Base-by-base conservation (phyloP, 1,140 invertebrate genomes). In the Diachasmimorpha longicaudata region DNA sequence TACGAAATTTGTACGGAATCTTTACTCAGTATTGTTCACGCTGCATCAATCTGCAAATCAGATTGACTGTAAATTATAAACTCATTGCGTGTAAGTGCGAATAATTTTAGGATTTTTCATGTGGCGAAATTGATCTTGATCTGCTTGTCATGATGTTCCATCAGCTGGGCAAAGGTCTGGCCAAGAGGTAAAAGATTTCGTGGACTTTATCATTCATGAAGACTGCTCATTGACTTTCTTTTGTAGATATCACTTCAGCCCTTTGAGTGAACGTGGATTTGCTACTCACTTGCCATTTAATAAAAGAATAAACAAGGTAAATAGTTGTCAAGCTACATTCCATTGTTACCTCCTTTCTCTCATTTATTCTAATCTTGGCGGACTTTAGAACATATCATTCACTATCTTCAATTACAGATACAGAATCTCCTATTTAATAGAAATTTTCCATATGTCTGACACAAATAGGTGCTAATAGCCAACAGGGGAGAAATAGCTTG, bases 401-500 rank as follows among this genome's bases (percentile, higher is more conserved):
- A n/a, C n/a, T n/a, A n/a, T n/a, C n/a, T n/a, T n/a, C n/a, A n/a
- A n/a, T n/a, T n/a, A n/a, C n/a, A n/a, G n/a, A n/a, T n/a, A n/a
- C n/a, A n/a, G n/a, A n/a, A n/a, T n/a, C n/a, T n/a, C n/a, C n/a
- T n/a, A n/a, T n/a, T n/a, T n/a, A n/a, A n/a, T n/a, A n/a, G n/a
- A n/a, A n/a, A n/a, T n/a, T n/a, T n/a, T n/a, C n/a, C n/a, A n/a
- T n/a, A n/a, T n/a, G n/a, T n/a, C n/a, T n/a, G n/a, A n/a, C n/a
- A n/a, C 21, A 42, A 11, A 25, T 10, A 89, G 88, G 81, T 98
- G 25, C 85, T 99, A 9, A 97, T 99, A 80, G 97, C 98, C 14
- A 99, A 99, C 88, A 90, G 98, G 81, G 98, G 98, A 19, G 98
- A 99, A 90, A 99, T 99, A 87, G 98, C 98, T 66, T 98, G 97